Percentiles rank a stretch among this genome's conserved stretches.
phyloP scores from a whole-genome alignment of 2,888 invertebrate genomes.

The Lycia hirtaria region DNA sequence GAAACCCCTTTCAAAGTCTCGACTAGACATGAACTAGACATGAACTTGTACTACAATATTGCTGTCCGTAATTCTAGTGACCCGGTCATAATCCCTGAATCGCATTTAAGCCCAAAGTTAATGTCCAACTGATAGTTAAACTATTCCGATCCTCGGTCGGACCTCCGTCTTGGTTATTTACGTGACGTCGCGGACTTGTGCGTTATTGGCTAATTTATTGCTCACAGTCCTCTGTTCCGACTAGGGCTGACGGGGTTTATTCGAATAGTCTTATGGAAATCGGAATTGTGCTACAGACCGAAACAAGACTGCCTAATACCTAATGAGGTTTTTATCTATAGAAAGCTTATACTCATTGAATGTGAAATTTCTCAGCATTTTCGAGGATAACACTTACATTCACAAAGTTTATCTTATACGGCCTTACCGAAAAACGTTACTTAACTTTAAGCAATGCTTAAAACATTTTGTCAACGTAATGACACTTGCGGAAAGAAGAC shows the following conservation, averaged over 20 bases:
- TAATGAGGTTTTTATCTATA: no score
- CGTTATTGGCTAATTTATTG: constrained; percentile 49
- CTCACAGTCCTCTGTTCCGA: constrained; percentile 26
- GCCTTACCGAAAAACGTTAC: no score
- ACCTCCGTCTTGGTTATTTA: constrained; percentile 56
- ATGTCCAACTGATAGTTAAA: constrained; percentile 41
- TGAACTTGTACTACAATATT: neutral
- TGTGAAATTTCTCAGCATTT: no score
- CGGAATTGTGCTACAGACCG: no score
- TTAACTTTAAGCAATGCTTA: no score
- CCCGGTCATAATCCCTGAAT: constrained; percentile 22
- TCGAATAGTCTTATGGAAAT: neutral
- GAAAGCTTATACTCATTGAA: no score
- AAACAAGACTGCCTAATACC: no score
- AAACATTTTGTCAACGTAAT: no score
- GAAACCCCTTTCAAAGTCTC: no score
- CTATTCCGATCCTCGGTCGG: constrained; percentile 51
- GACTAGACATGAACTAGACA: neutral
- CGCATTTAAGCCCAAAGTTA: constrained; percentile 28
- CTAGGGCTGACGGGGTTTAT: constrained; percentile 16
- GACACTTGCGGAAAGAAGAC: no score
- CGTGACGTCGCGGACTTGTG: constrained; percentile 43
- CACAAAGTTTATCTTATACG: no score
- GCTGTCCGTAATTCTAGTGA: neutral
- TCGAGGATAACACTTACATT: no score